Conservation (phyloP, 1,140 invertebrate species). For the Mercenaria mercenaria region DNA sequence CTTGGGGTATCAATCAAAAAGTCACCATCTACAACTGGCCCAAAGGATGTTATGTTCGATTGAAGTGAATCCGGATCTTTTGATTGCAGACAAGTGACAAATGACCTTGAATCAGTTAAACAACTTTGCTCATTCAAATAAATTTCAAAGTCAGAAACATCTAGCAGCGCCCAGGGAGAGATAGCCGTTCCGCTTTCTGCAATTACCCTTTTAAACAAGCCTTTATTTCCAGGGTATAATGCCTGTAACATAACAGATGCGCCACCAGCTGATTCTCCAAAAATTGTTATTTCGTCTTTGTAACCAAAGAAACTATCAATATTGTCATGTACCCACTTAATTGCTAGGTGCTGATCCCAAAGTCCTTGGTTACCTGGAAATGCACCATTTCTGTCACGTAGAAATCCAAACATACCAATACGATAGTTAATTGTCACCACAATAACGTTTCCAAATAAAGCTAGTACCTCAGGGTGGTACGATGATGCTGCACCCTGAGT, state of each 20-base stretch:
- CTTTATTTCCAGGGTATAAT: conserved; percentile 86
- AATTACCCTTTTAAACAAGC: conserved; percentile 69
- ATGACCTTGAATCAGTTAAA: conserved; percentile 89
- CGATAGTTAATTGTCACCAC: conserved; percentile 98
- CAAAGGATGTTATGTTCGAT: conserved; percentile 78
- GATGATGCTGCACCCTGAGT: conserved; percentile 94
- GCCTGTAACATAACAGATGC: conserved; percentile 65
- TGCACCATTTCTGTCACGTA: conserved; percentile 18
- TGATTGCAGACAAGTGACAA: conserved; percentile 88
- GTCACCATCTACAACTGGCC: conserved; percentile 85
- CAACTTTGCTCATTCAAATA: background rate
- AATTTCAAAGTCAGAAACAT: background rate
- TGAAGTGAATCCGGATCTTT: background rate
- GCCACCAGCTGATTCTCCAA: conserved; percentile 89
- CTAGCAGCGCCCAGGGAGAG: background rate
- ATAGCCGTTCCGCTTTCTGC: conserved; percentile 68
- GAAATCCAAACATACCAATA: conserved; percentile 92
- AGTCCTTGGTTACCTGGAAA: conserved; percentile 90
- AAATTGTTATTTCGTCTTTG: conserved; percentile 89
- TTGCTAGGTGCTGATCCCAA: conserved; percentile 90
- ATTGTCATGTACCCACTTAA: conserved; percentile 91
- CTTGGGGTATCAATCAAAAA: background rate
- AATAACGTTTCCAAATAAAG: conserved; percentile 95
- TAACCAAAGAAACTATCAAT: conserved; percentile 91
- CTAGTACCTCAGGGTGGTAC: conserved; percentile 96